Percentiles rank a stretch among this genome's conserved stretches.
Evolutionary conservation across 2,113 vertebrate genomes (phyloP).

Genomic region (Lonchura striata): DNA sequence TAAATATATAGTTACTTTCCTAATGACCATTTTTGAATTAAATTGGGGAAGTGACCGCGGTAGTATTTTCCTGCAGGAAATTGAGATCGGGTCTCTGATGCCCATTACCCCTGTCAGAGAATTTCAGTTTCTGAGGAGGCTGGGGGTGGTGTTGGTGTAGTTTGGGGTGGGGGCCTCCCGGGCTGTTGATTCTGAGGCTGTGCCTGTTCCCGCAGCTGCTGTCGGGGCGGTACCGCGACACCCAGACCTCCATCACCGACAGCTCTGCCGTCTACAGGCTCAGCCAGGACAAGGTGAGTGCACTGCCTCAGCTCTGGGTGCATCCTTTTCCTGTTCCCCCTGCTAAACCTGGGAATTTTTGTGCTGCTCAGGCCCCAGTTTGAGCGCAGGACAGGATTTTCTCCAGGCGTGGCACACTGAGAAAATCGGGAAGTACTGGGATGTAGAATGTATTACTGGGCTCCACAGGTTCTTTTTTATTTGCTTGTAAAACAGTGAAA

Average conservation of each 20-base stretch:
- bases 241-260: conserved; percentile 90
- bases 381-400: not conserved
- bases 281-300: conserved; percentile 79
- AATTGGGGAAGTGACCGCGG: accelerated
- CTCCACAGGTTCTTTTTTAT: accelerated
- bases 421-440: accelerated
- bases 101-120: accelerated
- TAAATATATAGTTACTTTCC: accelerated
- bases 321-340: not conserved
- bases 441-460: accelerated
- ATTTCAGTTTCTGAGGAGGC: accelerated
- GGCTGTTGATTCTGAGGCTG: not conserved
- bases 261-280: conserved; percentile 83
- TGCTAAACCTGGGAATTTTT: accelerated
- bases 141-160: accelerated
- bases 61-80: accelerated
- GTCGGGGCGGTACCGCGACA: conserved; percentile 83
- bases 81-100: accelerated
- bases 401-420: accelerated
- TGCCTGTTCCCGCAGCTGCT: conserved; percentile 75
- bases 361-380: not conserved
- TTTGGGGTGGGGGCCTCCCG: accelerated
- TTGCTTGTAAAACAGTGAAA: not conserved
- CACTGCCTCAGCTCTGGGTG: accelerated
- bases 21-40: not conserved